Conservation (phyloP, 1,140 invertebrate species). For the Spodoptera frugiperda region DNA sequence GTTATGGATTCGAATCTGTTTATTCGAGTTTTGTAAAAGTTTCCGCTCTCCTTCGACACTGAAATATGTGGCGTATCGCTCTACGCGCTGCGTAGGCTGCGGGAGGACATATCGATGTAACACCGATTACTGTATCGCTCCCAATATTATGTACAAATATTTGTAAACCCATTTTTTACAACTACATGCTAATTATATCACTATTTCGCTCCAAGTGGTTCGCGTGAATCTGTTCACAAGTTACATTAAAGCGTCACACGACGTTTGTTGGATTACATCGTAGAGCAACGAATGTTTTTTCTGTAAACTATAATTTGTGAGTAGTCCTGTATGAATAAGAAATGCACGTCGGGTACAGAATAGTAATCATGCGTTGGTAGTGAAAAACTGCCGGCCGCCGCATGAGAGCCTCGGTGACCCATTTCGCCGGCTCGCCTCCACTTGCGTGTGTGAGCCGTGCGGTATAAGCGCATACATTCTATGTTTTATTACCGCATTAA, state of each 20-base stretch:
- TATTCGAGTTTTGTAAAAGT: slow-evolving; percentile 32
- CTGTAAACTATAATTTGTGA: not conserved
- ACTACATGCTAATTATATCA: not conserved
- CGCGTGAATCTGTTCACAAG: not conserved
- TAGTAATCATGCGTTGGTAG: slow-evolving; percentile 9
- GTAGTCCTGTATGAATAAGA: slow-evolving; percentile 17
- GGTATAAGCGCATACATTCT: slow-evolving; percentile 3
- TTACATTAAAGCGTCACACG: too few relatives aligned
- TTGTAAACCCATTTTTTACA: not conserved
- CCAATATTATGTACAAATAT: slow-evolving; percentile 2
- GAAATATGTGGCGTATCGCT: slow-evolving; percentile 4
- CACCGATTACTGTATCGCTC: not conserved
- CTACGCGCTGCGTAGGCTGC: not conserved
- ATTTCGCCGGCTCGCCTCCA: not conserved
- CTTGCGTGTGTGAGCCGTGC: not conserved
- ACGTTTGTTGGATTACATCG: too few relatives aligned
- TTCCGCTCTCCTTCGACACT: slow-evolving; percentile 8
- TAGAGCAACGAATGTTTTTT: not conserved
- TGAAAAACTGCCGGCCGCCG: not conserved
- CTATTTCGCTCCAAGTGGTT: slow-evolving; percentile 7
- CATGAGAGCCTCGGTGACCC: slow-evolving; percentile 25
- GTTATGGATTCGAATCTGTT: slow-evolving; percentile 40
- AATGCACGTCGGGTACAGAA: slow-evolving; percentile 17
- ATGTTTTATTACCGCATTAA: slow-evolving; percentile 15
- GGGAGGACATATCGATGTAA: not conserved